phyloP scores from a whole-genome alignment of 1,140 invertebrate species.

The Batillaria attramentaria region DNA sequence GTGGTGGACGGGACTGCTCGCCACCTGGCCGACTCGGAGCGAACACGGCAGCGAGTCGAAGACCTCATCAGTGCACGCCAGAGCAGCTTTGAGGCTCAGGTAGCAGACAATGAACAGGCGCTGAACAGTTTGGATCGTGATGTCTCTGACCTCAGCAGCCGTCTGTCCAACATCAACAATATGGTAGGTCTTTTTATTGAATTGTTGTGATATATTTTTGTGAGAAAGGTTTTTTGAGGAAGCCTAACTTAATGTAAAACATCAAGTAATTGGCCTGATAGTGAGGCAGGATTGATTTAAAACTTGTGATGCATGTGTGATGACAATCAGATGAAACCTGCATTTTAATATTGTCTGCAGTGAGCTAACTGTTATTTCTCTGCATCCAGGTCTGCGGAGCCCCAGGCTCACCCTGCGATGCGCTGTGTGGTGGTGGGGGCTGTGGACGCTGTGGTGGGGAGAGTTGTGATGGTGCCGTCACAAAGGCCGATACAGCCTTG shows the following conservation, averaged over 20 bases:
- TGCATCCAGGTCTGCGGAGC: constrained; percentile 86
- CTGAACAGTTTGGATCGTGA: constrained; percentile 79
- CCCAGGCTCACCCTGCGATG: constrained; percentile 86
- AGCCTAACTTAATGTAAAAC: too few species aligned
- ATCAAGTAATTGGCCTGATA: too few species aligned
- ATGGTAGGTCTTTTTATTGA: constrained; percentile 72
- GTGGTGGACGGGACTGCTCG: constrained; percentile 73
- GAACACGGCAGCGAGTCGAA: constrained; percentile 83
- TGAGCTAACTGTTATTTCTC: too few species aligned
- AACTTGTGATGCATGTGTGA: too few species aligned
- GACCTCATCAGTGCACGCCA: constrained; percentile 79
- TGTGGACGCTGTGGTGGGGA: constrained; percentile 87
- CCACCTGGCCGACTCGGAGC: constrained; percentile 83
- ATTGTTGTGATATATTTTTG: not conserved
- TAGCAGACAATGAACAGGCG: constrained; percentile 77
- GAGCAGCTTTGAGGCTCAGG: constrained; percentile 80
- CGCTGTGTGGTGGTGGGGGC: constrained; percentile 93
- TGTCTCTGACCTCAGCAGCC: constrained; percentile 78
- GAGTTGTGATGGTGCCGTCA: constrained; percentile 90
- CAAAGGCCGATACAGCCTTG: constrained; percentile 87
- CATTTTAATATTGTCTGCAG: too few species aligned
- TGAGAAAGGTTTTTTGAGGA: not conserved
- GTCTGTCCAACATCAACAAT: constrained; percentile 89
- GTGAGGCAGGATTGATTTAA: too few species aligned
- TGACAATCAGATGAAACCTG: too few species aligned